Conservation (phyloP, 2,888 invertebrate species). For the Leptogaster cylindrica region DNA sequence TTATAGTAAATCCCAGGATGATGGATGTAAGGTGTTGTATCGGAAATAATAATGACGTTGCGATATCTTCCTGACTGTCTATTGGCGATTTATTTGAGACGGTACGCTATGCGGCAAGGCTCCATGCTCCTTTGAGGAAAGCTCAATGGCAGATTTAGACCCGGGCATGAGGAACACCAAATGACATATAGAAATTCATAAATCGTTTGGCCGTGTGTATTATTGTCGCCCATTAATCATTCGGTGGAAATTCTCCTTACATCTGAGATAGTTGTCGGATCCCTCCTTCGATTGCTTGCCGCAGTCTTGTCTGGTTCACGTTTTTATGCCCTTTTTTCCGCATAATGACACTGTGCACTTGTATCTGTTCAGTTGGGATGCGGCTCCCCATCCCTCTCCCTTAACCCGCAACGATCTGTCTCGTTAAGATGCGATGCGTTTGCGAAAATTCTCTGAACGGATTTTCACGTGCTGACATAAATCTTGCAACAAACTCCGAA, state of each 20-base stretch:
- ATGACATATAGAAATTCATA: constrained; percentile 47
- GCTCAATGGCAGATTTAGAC: constrained; percentile 14
- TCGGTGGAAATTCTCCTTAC: constrained; percentile 43
- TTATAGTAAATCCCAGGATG: constrained; percentile 41
- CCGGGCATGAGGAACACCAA: constrained; percentile 35
- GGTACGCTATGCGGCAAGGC: background rate
- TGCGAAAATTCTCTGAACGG: constrained; percentile 43
- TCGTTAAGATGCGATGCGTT: constrained; percentile 40
- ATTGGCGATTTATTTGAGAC: constrained; percentile 37
- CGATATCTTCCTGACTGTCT: constrained; percentile 40
- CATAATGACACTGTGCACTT: constrained; percentile 39
- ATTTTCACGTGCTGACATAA: constrained; percentile 45
- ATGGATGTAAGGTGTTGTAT: constrained; percentile 46
- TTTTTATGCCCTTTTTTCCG: constrained; percentile 37
- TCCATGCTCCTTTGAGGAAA: constrained; percentile 24
- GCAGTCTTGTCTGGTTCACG: constrained; percentile 34
- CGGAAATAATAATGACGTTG: constrained; percentile 47
- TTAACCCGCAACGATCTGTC: constrained; percentile 20
- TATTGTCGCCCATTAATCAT: constrained; percentile 47
- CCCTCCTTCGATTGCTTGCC: constrained; percentile 41
- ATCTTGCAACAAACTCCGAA: constrained; percentile 44
- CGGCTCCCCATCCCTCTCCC: background rate
- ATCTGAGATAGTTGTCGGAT: constrained; percentile 30
- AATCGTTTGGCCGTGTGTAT: constrained; percentile 47
- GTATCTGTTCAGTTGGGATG: constrained; percentile 14